These are phyloP conservation scores for Orthonyx spaldingii DNA, from an alignment of 2,113 vertebrate species.

Conservation along the genomic window DNA sequence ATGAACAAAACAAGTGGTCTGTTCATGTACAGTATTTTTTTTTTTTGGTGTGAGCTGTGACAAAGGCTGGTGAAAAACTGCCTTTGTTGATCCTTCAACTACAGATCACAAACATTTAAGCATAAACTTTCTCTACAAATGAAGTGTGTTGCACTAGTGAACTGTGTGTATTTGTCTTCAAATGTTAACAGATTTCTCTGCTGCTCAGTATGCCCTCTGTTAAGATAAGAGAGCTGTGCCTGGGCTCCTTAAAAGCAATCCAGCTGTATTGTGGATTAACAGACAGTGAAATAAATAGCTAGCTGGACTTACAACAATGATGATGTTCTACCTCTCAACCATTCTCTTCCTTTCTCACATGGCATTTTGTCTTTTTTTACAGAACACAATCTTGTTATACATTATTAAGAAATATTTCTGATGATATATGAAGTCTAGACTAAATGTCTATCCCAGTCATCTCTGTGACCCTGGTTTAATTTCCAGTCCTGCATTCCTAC, in stretches of 20 bases:
- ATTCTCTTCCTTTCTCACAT: not conserved
- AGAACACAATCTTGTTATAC: not conserved
- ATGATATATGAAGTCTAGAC: not conserved
- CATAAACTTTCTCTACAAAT: not conserved
- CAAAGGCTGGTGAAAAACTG: not conserved
- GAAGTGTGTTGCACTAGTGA: not conserved
- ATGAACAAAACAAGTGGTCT: not conserved
- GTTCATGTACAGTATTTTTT: not conserved
- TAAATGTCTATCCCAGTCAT: not conserved
- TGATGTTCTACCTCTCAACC: not conserved
- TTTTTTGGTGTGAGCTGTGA: not conserved
- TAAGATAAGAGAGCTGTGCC: not conserved
- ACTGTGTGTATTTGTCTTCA: not conserved
- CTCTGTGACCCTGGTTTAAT: not conserved
- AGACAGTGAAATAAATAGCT: not conserved
- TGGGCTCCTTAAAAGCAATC: not conserved
- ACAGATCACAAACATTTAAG: not conserved
- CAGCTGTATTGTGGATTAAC: not conserved
- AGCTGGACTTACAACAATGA: not conserved
- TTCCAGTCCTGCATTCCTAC: not conserved
- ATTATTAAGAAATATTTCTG: not conserved
- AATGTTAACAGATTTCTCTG: not conserved
- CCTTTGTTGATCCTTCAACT: not conserved
- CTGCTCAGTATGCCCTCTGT: not conserved
- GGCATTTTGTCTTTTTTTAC: not conserved